phyloP scores from a whole-genome alignment of 2,113 vertebrate genomes.

The Osmerus eperlanus region DNA sequence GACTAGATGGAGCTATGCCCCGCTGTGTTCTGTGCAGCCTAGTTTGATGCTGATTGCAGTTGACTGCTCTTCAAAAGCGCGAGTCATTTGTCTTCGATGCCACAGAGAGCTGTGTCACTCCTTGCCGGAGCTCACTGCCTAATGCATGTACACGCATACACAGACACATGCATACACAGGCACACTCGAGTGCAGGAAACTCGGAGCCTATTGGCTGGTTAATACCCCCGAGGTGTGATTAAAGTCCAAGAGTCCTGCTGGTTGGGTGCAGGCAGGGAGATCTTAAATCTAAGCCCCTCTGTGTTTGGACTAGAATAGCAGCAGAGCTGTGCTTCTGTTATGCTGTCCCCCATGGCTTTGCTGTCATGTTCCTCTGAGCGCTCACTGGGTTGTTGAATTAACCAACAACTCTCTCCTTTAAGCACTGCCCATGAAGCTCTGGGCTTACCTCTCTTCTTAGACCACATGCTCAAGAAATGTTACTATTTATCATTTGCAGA shows the following conservation, averaged over 20 bases:
- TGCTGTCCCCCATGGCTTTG: slow-evolving; percentile 2
- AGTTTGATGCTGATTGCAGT: slow-evolving; percentile 66
- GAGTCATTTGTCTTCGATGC: slow-evolving; percentile 67
- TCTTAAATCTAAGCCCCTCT: slow-evolving; percentile 7
- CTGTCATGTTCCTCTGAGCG: slow-evolving; percentile 26
- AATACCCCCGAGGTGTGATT: slow-evolving; percentile 34
- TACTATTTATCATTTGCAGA: too few species aligned
- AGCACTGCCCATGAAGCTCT: slow-evolving; percentile 23
- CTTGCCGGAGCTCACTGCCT: slow-evolving; percentile 41
- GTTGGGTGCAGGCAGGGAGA: slow-evolving; percentile 19
- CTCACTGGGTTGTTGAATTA: slow-evolving; percentile 19
- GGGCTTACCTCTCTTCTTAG: too few species aligned
- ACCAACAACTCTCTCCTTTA: slow-evolving; percentile 6
- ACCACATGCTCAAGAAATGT: too few species aligned
- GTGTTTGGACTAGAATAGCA: slow-evolving; percentile 27
- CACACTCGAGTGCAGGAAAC: not conserved
- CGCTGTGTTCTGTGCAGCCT: slow-evolving; percentile 57
- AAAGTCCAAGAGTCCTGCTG: slow-evolving; percentile 9
- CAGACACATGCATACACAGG: slow-evolving; percentile 19
- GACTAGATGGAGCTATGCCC: slow-evolving; percentile 58
- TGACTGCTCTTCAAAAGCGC: slow-evolving; percentile 73
- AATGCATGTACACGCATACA: slow-evolving; percentile 17
- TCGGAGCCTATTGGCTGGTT: slow-evolving; percentile 39
- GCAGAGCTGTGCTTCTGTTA: slow-evolving; percentile 1
- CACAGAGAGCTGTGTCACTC: slow-evolving; percentile 39